Evolutionary conservation across 1,140 invertebrate genomes (phyloP).

Genomic region (Pomacea maculata): DNA sequence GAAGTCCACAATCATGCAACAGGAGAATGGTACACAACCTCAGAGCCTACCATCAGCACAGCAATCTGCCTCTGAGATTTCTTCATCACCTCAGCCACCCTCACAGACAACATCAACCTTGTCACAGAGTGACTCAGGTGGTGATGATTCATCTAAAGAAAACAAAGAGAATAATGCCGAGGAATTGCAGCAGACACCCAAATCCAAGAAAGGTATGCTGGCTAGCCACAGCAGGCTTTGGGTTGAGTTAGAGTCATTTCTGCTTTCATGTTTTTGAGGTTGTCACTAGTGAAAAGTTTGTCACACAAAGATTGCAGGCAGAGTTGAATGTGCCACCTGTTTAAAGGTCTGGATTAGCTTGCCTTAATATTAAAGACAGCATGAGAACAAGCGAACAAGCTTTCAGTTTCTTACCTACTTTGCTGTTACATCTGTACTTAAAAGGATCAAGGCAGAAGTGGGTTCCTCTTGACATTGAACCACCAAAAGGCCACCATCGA

Average conservation of each 20-base stretch:
- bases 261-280: no score
- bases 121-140: slow-evolving; percentile 53
- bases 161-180: slow-evolving; percentile 55
- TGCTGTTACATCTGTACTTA: neutral
- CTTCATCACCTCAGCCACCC: neutral
- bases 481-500: slow-evolving; percentile 47
- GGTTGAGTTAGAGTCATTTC: no score
- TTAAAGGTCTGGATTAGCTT: neutral
- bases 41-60: neutral
- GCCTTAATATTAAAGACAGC: neutral
- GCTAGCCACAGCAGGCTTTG: no score
- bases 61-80: slow-evolving; percentile 2
- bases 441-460: slow-evolving; percentile 55
- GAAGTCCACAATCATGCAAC: neutral
- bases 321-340: no score
- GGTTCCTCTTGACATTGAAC: slow-evolving; percentile 61
- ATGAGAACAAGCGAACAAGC: neutral
- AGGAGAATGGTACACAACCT: neutral
- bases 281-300: no score
- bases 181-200: slow-evolving; percentile 46
- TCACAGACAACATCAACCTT: slow-evolving; percentile 7
- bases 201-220: slow-evolving; percentile 37
- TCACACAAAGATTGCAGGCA: no score
- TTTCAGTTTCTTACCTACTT: neutral
- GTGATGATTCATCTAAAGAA: slow-evolving; percentile 63